Percentiles rank a stretch among this genome's conserved stretches.
These are phyloP conservation scores for Garra rufa DNA, from an alignment of 2,113 vertebrate genomes.

Conservation along the genomic window DNA sequence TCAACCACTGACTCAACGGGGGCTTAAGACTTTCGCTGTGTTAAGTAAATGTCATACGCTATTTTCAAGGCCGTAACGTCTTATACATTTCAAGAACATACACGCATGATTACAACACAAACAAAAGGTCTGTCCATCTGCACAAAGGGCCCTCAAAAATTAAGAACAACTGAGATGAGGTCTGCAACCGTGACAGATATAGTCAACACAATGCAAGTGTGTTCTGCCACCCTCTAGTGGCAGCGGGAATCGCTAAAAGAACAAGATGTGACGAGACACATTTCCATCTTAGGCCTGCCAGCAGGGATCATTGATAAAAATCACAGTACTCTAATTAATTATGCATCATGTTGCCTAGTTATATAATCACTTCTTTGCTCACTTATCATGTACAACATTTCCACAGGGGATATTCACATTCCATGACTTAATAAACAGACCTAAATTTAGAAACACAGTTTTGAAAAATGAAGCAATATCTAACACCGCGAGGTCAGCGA, in stretches of 20 bases:
- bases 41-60: conserved; percentile 4
- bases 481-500: conserved; percentile 36
- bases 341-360: conserved; percentile 40
- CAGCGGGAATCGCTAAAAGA: conserved; percentile 19
- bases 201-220: conserved; percentile 53
- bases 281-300: conserved; percentile 2
- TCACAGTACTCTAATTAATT: conserved; percentile 30
- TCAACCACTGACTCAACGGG: background rate
- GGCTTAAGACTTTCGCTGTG: background rate
- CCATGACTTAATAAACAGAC: conserved; percentile 10
- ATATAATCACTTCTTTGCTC: conserved; percentile 33
- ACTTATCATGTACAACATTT: conserved; percentile 22
- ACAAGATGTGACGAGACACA: conserved; percentile 36
- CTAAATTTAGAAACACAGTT: conserved; percentile 24
- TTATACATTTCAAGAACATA: background rate
- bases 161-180: conserved; percentile 20
- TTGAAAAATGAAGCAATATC: conserved; percentile 39
- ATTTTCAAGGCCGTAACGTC: background rate
- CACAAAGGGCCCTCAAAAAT: background rate
- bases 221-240: conserved; percentile 78
- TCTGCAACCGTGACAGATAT: background rate
- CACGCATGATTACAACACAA: background rate
- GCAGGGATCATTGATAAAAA: conserved; percentile 28
- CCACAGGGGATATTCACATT: conserved; percentile 32
- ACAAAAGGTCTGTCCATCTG: background rate